Conservation (phyloP, 2,888 invertebrate genomes). For the Bembecia ichneumoniformis region DNA sequence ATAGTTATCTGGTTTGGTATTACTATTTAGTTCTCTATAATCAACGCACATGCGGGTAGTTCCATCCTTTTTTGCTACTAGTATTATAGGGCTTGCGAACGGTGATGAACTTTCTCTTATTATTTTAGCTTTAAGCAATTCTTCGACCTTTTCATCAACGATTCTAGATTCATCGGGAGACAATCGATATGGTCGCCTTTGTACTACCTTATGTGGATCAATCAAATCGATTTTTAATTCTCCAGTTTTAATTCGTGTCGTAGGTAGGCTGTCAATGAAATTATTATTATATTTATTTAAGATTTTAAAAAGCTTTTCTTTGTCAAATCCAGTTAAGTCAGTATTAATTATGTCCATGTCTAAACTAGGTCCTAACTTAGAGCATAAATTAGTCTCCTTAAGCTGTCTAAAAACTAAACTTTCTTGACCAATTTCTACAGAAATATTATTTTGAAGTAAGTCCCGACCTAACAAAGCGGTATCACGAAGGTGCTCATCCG, state of each 20-base stretch:
- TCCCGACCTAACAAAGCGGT: slow-evolving; percentile 3
- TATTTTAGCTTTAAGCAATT: slow-evolving; percentile 3
- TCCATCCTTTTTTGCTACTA: slow-evolving; percentile 10
- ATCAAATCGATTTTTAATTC: slow-evolving; percentile 1
- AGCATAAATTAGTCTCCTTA: neutral
- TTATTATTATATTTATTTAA: neutral
- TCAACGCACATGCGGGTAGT: slow-evolving; percentile 12
- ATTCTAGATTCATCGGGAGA: neutral
- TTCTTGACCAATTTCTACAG: neutral
- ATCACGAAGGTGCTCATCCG: neutral
- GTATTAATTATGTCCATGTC: neutral
- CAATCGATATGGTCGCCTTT: slow-evolving; percentile 3
- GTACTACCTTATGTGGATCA: slow-evolving; percentile 2
- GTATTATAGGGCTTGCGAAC: slow-evolving; percentile 10
- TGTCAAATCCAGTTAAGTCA: slow-evolving; percentile 1
- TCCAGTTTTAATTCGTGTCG: slow-evolving; percentile 2
- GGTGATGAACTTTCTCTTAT: slow-evolving; percentile 5
- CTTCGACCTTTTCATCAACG: neutral
- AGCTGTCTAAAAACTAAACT: neutral
- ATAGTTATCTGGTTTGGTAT: slow-evolving; percentile 5
- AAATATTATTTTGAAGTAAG: neutral
- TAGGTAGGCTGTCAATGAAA: slow-evolving; percentile 2
- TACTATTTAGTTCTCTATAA: slow-evolving; percentile 10
- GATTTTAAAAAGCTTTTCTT: neutral
- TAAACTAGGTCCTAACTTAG: neutral